Evolutionary conservation across 2,113 vertebrate genomes (phyloP).

Genomic region (Atherinomorus stipes): DNA sequence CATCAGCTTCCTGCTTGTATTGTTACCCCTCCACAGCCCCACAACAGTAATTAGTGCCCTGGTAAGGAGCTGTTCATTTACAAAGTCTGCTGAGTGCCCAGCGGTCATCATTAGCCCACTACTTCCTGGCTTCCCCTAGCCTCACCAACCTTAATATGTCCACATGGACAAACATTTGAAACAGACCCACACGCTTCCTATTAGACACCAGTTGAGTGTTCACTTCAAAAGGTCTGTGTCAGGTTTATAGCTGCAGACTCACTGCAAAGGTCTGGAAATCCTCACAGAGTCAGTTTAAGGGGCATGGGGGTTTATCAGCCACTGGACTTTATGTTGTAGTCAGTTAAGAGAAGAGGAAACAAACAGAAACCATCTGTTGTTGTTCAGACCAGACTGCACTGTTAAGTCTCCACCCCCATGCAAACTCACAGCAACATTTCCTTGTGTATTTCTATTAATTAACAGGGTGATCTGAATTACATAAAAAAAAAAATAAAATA

Average conservation of each 20-base stretch:
- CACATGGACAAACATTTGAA: conserved; percentile 59
- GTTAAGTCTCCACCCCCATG: conserved; percentile 5
- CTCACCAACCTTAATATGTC: conserved; percentile 45
- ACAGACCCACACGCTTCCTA: conserved; percentile 67
- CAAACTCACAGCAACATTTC: conserved; percentile 20
- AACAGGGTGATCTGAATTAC: conserved; percentile 22
- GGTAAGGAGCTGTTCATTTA: conserved; percentile 59
- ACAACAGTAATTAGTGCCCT: conserved; percentile 70
- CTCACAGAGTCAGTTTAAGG: conserved; percentile 42
- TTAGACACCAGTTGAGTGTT: conserved; percentile 55
- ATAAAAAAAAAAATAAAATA: conserved; percentile 9
- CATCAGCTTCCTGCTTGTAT: conserved; percentile 19
- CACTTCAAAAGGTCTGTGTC: conserved; percentile 73
- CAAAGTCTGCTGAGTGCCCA: conserved; percentile 35
- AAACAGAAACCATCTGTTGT: conserved; percentile 58
- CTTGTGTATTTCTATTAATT: conserved; percentile 12
- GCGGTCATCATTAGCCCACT: conserved; percentile 74
- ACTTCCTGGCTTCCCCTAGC: conserved; percentile 66
- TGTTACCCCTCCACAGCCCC: conserved; percentile 4
- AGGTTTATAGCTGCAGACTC: conserved; percentile 62
- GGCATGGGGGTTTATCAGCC: conserved; percentile 46
- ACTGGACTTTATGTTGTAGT: conserved; percentile 56
- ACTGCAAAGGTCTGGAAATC: conserved; percentile 65
- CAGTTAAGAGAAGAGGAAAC: conserved; percentile 26
- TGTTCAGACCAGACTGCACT: conserved; percentile 26